Evolutionary conservation across 2,888 invertebrate genomes (phyloP).

Genomic region (Allacma fusca): DNA sequence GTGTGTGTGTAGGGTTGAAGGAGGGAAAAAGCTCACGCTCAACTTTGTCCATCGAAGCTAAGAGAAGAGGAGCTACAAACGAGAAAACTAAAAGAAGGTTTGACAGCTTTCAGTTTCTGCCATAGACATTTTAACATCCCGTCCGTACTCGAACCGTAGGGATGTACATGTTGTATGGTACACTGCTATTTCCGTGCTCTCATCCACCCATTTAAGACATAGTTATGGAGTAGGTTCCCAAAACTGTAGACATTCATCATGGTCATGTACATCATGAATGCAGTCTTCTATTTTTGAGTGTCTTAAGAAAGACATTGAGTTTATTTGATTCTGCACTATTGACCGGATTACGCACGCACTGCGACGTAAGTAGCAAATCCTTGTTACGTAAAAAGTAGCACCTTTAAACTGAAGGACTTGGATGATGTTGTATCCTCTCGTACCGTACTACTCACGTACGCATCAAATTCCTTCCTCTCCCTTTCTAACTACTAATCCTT

Average conservation of each 20-base stretch:
- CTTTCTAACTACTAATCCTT: too few relatives aligned
- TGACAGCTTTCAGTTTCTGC: conserved; percentile 49
- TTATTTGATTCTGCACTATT: conserved; percentile 4
- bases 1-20: not conserved
- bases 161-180: too few relatives aligned
- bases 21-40: not conserved
- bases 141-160: not conserved
- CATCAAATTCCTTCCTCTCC: too few relatives aligned
- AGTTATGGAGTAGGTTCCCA: too few relatives aligned
- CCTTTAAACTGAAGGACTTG: too few relatives aligned
- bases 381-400: too few relatives aligned
- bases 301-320: conserved; percentile 10
- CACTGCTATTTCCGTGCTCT: too few relatives aligned
- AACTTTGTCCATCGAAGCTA: not conserved
- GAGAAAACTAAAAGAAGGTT: conserved; percentile 44
- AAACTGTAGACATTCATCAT: not conserved
- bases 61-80: not conserved
- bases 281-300: not conserved
- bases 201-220: too few relatives aligned
- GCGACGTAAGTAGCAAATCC: not conserved
- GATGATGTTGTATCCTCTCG: too few relatives aligned
- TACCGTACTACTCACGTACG: too few relatives aligned
- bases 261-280: not conserved
- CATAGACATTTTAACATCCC: conserved; percentile 18
- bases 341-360: conserved; percentile 4